phyloP scores from a whole-genome alignment of 2,113 vertebrate genomes.

The Paradisaea rubra region DNA sequence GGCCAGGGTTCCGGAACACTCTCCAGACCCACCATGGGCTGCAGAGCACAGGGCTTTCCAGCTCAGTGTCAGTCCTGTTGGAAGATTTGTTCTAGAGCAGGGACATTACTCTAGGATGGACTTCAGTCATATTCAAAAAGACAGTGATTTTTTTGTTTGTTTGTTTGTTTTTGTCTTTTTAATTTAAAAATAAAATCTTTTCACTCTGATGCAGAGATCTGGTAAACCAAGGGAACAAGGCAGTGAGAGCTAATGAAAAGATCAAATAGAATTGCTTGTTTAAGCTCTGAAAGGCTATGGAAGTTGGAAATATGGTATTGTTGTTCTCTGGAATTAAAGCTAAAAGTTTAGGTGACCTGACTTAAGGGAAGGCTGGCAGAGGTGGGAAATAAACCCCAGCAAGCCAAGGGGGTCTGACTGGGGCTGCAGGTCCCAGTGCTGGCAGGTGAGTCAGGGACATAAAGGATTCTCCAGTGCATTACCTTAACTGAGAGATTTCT shows the following conservation, averaged over 20 bases:
- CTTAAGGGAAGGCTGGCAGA: neutral
- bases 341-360: neutral
- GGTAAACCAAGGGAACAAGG: neutral
- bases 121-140: neutral
- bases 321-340: neutral
- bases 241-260: neutral
- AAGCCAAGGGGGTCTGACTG: neutral
- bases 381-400: neutral
- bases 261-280: rapidly evolving
- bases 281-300: neutral
- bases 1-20: neutral
- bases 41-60: neutral
- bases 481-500: neutral
- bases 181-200: neutral
- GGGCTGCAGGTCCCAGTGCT: neutral
- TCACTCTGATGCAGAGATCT: neutral
- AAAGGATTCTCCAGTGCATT: neutral
- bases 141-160: neutral
- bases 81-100: neutral
- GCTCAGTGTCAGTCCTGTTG: rapidly evolving
- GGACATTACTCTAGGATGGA: neutral
- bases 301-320: rapidly evolving
- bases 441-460: neutral
- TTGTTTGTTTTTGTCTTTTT: neutral
- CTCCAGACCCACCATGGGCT: neutral